Conservation (phyloP, 2,888 invertebrate species). For the Sphaerophoria rueppellii region DNA sequence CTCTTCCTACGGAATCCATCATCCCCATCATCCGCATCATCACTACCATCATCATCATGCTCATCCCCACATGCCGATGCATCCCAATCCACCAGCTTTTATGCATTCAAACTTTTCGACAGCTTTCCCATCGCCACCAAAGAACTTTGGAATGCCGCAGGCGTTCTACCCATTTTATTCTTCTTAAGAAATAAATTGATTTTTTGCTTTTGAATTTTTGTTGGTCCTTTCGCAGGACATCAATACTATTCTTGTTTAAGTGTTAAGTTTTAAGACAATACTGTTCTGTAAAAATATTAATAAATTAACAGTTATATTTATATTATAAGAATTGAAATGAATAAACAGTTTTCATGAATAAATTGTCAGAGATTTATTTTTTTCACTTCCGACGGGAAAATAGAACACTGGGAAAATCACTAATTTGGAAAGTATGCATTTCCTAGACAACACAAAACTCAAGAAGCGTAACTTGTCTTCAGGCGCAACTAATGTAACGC, state of each 20-base stretch:
- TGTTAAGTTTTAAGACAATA: slow-evolving; percentile 28
- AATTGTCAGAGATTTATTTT: background rate
- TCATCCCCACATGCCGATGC: slow-evolving; percentile 76
- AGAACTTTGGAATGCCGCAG: slow-evolving; percentile 79
- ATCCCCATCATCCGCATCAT: slow-evolving; percentile 25
- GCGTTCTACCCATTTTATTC: slow-evolving; percentile 76
- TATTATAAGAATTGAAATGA: background rate
- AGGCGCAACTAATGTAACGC: too few species aligned
- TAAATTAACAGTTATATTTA: background rate
- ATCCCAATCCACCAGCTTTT: slow-evolving; percentile 75
- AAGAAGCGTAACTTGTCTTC: too few species aligned
- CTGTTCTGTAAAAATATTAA: background rate
- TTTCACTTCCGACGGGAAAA: too few species aligned
- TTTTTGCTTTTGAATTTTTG: background rate
- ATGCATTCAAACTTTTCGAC: slow-evolving; percentile 81
- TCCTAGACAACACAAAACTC: too few species aligned
- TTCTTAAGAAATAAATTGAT: slow-evolving; percentile 50
- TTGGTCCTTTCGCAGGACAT: background rate
- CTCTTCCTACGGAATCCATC: slow-evolving; percentile 45
- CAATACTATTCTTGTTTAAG: slow-evolving; percentile 10
- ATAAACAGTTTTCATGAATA: background rate
- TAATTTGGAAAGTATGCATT: too few species aligned
- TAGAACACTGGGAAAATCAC: too few species aligned
- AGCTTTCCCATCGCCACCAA: slow-evolving; percentile 79
- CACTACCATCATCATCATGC: slow-evolving; percentile 77